These are phyloP conservation scores for Drosophila auraria DNA, from an alignment of 1,140 invertebrate genomes.

Conservation along the genomic window DNA sequence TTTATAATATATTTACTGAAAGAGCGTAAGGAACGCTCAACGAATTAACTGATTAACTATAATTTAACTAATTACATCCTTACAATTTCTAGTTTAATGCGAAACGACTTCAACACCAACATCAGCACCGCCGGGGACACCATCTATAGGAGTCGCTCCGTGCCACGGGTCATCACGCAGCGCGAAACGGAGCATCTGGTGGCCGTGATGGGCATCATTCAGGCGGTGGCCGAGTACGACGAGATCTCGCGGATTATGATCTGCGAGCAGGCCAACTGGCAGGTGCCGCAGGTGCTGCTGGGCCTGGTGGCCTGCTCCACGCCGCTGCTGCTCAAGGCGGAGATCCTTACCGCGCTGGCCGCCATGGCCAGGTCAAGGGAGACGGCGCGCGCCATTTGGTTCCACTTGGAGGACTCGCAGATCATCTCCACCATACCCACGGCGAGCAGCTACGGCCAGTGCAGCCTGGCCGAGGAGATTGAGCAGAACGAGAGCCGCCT, in stretches of 20 bases:
- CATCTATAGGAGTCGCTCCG: constrained; percentile 87
- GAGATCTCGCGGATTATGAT: constrained; percentile 91
- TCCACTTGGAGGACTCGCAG: constrained; percentile 93
- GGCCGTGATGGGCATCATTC: constrained; percentile 92
- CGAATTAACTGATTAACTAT: too few species aligned
- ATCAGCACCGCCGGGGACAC: constrained; percentile 85
- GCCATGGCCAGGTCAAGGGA: constrained; percentile 91
- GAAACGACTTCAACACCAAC: constrained; percentile 88
- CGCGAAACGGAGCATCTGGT: constrained; percentile 95
- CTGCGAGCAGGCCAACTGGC: constrained; percentile 95
- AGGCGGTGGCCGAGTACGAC: constrained; percentile 91
- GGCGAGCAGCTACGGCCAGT: constrained; percentile 87
- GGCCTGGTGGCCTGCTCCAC: constrained; percentile 94
- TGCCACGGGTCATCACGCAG: constrained; percentile 89
- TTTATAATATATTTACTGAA: too few species aligned
- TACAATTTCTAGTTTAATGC: constrained; percentile 80
- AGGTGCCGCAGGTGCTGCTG: constrained; percentile 91
- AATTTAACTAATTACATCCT: too few species aligned
- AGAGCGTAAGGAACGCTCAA: too few species aligned
- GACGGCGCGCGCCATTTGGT: constrained; percentile 93
- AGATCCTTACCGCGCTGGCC: constrained; percentile 91
- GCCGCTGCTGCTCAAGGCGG: constrained; percentile 93
- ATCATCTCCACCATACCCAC: constrained; percentile 90
- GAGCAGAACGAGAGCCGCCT: constrained; percentile 93
- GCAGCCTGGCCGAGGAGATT: constrained; percentile 77